Base-by-base conservation (phyloP, 2,797 vertebrate genomes). In the Acanthis flammea region DNA sequence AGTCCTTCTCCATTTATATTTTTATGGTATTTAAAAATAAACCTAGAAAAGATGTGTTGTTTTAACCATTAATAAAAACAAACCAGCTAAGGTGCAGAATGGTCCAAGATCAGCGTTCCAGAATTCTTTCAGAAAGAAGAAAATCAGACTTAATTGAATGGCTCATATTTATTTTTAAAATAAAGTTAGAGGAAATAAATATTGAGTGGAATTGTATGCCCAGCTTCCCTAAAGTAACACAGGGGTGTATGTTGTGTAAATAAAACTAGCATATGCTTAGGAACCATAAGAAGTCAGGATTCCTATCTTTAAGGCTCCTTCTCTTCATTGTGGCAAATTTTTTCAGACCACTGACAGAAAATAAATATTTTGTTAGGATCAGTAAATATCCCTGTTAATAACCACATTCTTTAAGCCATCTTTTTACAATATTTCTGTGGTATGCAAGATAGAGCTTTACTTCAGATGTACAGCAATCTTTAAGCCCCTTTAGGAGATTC, bases 1-100 rank as follows among this genome's bases (percentile, higher is more conserved):
- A 95, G 55, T 25, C n/a, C 27, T 84, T 86, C 82, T 91, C 82
- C 30, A 25, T 75, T 94, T 83, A 66, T 86, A 66, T 91, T 88
- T 95, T 83, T 72, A 80, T 54, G 16, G 58, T 80, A 63, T 78
- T 94, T 76, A 72, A 92, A 94, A 93, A 93, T 84, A 95, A 88
- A 42, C 5, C 1, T 84, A 66, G 53, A 53, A 93, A 94, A 84
- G 22, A 63, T 47, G 24, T 89, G 53, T 81, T 88, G 41, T 92
- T 94, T 91, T 78, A 90, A 62, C 37, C 67, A 51, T 48, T 72
- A 60, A 76, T 84, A 78, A 90, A 95, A 95, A 63, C 76, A 86
- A 93, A 78, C 88, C 55, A 86, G 39, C 51, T 63, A 33, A 70
- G 14, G 33, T 79, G 30, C 9, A 50, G 57, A 67, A 70, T 70